Percentiles rank a stretch among this genome's conserved stretches.
phyloP scores from a whole-genome alignment of 2,113 vertebrate genomes.

The Elanoides forficatus region DNA sequence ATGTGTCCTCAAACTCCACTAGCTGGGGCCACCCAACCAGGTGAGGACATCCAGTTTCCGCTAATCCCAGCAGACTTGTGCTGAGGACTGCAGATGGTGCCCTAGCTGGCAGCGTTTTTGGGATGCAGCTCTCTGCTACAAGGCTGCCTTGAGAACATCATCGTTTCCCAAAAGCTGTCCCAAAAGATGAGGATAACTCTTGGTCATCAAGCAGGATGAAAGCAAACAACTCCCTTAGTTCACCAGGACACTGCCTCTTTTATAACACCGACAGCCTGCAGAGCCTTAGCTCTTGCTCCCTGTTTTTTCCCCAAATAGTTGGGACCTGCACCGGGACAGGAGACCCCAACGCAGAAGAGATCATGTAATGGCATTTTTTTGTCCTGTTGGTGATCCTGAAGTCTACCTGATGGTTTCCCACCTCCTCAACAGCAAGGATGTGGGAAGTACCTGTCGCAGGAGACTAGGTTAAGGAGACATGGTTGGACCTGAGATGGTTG shows the following conservation, averaged over 20 bases:
- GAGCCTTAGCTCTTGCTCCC: not conserved
- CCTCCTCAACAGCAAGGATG: not conserved
- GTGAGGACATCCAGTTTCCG: accelerated
- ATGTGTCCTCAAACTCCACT: not conserved
- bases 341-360: not conserved
- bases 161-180: not conserved
- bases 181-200: not conserved
- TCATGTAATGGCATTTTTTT: accelerated
- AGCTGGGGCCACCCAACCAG: not conserved
- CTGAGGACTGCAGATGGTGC: not conserved
- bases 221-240: not conserved
- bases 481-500: not conserved
- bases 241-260: not conserved
- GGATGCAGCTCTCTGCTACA: not conserved
- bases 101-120: not conserved
- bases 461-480: not conserved
- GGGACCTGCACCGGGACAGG: not conserved
- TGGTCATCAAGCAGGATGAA: not conserved
- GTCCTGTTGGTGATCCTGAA: not conserved
- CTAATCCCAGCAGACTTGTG: not conserved
- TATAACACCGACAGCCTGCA: accelerated
- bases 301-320: not conserved
- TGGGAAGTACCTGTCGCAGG: not conserved
- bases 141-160: not conserved
- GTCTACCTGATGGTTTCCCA: not conserved